Percentiles rank a stretch among this genome's conserved stretches.
Conservation (phyloP, 2,888 invertebrate species). For the Torymus texanus region DNA sequence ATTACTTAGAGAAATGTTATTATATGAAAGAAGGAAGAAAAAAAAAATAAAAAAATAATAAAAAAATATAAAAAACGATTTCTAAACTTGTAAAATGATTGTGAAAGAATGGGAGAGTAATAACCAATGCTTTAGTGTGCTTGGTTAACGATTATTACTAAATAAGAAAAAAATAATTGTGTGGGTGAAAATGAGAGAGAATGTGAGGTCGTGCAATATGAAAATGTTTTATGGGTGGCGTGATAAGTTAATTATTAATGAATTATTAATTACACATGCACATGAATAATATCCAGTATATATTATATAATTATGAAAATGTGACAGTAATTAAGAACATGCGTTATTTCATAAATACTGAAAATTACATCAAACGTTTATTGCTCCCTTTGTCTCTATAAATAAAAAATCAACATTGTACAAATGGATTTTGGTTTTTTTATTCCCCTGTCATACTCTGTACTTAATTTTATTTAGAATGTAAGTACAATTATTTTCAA, state of each 20-base stretch:
- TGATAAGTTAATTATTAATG: conserved; percentile 68
- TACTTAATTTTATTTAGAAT: too few relatives aligned
- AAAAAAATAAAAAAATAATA: conserved; percentile 48
- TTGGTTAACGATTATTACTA: conserved; percentile 49
- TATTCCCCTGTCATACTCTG: too few relatives aligned
- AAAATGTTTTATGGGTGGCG: conserved; percentile 59
- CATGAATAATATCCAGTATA: conserved; percentile 67
- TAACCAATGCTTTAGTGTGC: conserved; percentile 52
- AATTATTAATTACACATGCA: conserved; percentile 70
- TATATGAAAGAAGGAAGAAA: conserved; percentile 44
- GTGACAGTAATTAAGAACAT: conserved; percentile 70
- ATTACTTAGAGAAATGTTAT: conserved; percentile 57
- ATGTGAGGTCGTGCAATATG: conserved; percentile 59
- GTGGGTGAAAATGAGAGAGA: conserved; percentile 60
- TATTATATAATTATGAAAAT: conserved; percentile 63
- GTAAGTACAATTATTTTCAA: too few relatives aligned
- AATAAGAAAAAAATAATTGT: conserved; percentile 59
- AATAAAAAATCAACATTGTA: conserved; percentile 67
- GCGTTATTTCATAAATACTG: conserved; percentile 70
- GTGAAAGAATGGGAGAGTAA: conserved; percentile 50
- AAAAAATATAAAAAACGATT: conserved; percentile 58
- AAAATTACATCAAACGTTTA: conserved; percentile 67
- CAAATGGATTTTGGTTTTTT: conserved; percentile 37
- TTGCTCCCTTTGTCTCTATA: conserved; percentile 69
- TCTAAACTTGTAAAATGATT: conserved; percentile 56